Evolutionary conservation across 1,140 invertebrate genomes (phyloP).

Genomic region (Drosophila bocqueti): DNA sequence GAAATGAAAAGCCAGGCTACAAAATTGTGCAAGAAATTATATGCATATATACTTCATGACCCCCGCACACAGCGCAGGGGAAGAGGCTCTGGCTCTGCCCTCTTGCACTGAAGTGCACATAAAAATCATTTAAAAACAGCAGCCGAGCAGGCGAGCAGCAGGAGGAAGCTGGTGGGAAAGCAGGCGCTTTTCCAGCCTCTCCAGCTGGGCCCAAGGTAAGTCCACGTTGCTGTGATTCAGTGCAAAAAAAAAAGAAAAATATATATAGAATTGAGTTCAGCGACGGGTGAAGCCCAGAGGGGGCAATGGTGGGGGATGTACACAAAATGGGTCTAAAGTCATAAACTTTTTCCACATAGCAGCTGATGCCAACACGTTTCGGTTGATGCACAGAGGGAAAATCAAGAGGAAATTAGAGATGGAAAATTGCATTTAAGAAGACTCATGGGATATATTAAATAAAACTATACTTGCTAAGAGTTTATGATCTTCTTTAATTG

Average conservation of each 20-base stretch:
- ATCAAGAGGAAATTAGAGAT: neutral
- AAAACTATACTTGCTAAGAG: neutral
- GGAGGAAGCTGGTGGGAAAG: slow-evolving; percentile 18
- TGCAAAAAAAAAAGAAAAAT: slow-evolving; percentile 26
- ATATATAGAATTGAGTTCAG: slow-evolving; percentile 64
- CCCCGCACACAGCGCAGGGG: neutral
- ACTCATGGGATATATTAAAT: too few species aligned
- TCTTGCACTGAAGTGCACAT: slow-evolving; percentile 73
- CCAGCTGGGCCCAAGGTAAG: slow-evolving; percentile 66
- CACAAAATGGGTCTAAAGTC: slow-evolving; percentile 82
- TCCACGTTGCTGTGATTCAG: slow-evolving; percentile 52
- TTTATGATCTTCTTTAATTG: neutral
- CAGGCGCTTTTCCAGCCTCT: slow-evolving; percentile 28
- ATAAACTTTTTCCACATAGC: slow-evolving; percentile 79
- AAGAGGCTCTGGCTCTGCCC: slow-evolving; percentile 4
- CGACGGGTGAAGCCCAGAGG: slow-evolving; percentile 8
- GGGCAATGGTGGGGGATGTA: slow-evolving; percentile 27
- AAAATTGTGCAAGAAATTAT: slow-evolving; percentile 69
- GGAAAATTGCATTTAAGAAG: neutral
- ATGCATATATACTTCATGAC: slow-evolving; percentile 53
- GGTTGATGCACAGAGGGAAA: slow-evolving; percentile 22
- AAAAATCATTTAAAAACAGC: slow-evolving; percentile 81
- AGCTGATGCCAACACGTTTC: slow-evolving; percentile 74
- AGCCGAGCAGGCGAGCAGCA: slow-evolving; percentile 45
- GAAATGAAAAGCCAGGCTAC: slow-evolving; percentile 52